Base-by-base conservation (phyloP, 2,113 vertebrate species). In the Ophiodon elongatus region DNA sequence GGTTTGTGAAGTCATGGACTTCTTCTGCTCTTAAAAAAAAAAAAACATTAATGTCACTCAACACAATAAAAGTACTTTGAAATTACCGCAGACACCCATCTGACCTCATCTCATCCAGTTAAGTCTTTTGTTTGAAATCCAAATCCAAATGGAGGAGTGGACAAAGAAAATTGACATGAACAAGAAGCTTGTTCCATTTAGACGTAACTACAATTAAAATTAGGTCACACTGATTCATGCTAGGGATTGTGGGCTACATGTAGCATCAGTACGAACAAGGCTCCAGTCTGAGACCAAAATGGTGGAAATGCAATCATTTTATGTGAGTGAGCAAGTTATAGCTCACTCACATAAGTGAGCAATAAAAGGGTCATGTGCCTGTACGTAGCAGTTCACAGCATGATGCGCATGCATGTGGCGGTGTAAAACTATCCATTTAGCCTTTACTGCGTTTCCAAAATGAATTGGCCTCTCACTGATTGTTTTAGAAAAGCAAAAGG, bases 81-180 rank as follows among this genome's bases (percentile, higher is more conserved):
- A 90, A 85, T 52, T 54, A 39, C 54, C 33, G 75, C 72, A 76
- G 60, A 66, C 76, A 60, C 43, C 23, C 57, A 8, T 62, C 67
- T 73, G 59, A 85, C 70, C 63, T 65, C 77, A 65, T 27, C 47
- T 82, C 60, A 67, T 68, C 65, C 80, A 64, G 57, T 45, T 64
- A 37, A 52, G n/a, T 77, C 50, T 76, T 47, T 35, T 35, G 65
- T 63, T 56, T 35, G 66, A 73, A 80, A 83, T 83, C 31, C 47
- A 65, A 41, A 43, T 57, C 31, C 4, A 81, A 64, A 69, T 68
- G 80, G 47, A 76, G 52, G 65, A 27, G 17, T 23, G 41, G 15
- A 71, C 0, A 6, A 60, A 71, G 43, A 71, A 65, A 71, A 84
- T 70, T 65, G 47, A 60, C 25, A 31, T 43, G 71, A 65, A 54